These are phyloP conservation scores for Notechis scutatus DNA, from an alignment of 2,113 vertebrate genomes.

Conservation along the genomic window DNA sequence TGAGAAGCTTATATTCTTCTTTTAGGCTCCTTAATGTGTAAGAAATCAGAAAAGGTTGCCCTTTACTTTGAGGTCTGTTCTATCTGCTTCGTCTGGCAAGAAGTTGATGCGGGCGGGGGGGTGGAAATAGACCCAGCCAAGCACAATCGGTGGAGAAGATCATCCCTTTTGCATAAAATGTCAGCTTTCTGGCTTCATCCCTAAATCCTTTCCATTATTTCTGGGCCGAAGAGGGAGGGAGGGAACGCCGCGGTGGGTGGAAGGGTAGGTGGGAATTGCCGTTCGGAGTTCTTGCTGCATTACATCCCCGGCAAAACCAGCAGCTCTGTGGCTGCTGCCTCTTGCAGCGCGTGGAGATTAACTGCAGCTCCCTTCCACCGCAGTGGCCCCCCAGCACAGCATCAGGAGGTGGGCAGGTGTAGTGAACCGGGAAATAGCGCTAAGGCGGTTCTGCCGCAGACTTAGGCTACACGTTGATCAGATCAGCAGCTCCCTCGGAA, in stretches of 20 bases:
- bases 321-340: not conserved
- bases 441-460: slow-evolving; percentile 24
- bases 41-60: not conserved
- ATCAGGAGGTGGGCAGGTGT: slow-evolving; percentile 29
- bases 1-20: not conserved
- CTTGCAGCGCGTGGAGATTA: slow-evolving; percentile 14
- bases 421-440: slow-evolving; percentile 34
- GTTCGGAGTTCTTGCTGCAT: not conserved
- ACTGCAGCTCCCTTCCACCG: slow-evolving; percentile 23
- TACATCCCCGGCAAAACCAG: not conserved
- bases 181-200: slow-evolving; percentile 9
- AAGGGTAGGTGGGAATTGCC: not conserved
- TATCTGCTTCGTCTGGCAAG: not conserved
- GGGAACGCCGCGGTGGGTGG: not conserved
- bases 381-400: slow-evolving; percentile 19
- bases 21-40: not conserved
- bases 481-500: slow-evolving; percentile 16
- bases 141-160: not conserved
- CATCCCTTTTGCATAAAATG: not conserved
- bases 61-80: not conserved
- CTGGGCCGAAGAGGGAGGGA: not conserved
- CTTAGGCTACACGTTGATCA: slow-evolving; percentile 18
- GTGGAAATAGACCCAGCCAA: not conserved
- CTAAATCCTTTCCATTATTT: not conserved
- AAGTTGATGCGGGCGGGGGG: too few species aligned